Evolutionary conservation across 2,113 vertebrate species (phyloP).

Genomic region (Narcine bancroftii): DNA sequence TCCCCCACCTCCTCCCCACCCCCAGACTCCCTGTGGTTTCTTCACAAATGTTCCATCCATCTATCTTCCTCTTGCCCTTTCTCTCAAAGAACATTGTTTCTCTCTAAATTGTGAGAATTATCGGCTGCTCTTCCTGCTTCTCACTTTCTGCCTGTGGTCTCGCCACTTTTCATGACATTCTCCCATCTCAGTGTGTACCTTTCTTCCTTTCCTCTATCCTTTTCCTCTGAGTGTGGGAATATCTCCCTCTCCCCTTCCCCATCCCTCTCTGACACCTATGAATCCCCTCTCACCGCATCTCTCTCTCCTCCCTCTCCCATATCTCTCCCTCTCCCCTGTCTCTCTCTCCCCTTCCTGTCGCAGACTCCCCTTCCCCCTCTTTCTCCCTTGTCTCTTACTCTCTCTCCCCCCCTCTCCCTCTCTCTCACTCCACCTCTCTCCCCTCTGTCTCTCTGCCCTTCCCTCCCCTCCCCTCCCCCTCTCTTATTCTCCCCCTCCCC

Average conservation of each 20-base stretch:
- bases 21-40: too few relatives aligned
- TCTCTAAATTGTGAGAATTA: neutral
- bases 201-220: too few relatives aligned
- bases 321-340: neutral
- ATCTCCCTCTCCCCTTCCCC: too few relatives aligned
- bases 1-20: too few relatives aligned
- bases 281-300: too few relatives aligned
- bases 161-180: too few relatives aligned
- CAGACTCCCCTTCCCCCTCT: neutral
- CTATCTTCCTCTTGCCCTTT: neutral
- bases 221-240: too few relatives aligned
- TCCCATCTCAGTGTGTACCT: too few relatives aligned
- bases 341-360: neutral
- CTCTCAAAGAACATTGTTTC: neutral
- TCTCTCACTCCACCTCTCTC: neutral
- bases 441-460: too few relatives aligned
- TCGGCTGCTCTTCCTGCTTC: neutral
- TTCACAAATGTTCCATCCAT: neutral
- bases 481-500: too few relatives aligned
- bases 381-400: too few relatives aligned
- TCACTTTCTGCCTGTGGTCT: neutral
- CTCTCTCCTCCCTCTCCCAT: neutral
- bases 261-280: too few relatives aligned
- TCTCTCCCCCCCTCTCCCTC: neutral
- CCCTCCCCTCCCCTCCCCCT: neutral